phyloP scores from a whole-genome alignment of 2,797 vertebrate genomes.

The Tenualosa thibaudeaui region DNA sequence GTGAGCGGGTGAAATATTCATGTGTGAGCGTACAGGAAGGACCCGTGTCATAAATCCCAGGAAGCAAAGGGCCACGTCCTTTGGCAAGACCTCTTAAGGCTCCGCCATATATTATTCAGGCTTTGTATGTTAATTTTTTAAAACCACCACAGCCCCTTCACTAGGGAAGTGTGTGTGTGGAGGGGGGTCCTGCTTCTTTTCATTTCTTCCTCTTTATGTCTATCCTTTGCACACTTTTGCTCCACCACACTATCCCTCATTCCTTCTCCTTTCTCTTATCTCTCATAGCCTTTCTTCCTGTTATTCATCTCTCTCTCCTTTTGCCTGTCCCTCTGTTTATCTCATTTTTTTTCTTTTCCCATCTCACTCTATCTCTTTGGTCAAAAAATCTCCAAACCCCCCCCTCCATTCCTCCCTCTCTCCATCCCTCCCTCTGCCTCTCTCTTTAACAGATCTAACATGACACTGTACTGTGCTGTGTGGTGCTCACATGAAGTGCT shows the following conservation, averaged over 20 bases:
- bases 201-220: background rate
- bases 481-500: constrained; percentile 38
- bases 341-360: background rate
- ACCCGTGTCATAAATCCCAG: constrained; percentile 64
- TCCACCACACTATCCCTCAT: background rate
- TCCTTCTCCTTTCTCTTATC: background rate
- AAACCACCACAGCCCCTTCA: constrained; percentile 42
- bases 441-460: constrained; percentile 53
- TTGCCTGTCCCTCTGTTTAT: background rate
- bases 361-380: background rate
- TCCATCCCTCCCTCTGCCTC: background rate
- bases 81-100: constrained; percentile 60
- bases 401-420: background rate
- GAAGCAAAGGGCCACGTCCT: constrained; percentile 62
- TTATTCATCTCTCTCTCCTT: background rate
- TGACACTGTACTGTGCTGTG: constrained; percentile 37
- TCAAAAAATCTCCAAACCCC: too few relatives aligned
- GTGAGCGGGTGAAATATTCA: constrained; percentile 67
- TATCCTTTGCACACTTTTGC: too few relatives aligned
- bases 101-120: constrained; percentile 65
- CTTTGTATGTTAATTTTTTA: constrained; percentile 67
- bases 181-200: background rate
- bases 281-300: background rate
- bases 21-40: constrained; percentile 58
- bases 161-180: background rate